A percentile compares a stretch with the other conserved stretches of the same genome.
These are phyloP conservation scores for Tetramorium simillimum DNA, from an alignment of 1,140 invertebrate genomes.

Conservation along the genomic window DNA sequence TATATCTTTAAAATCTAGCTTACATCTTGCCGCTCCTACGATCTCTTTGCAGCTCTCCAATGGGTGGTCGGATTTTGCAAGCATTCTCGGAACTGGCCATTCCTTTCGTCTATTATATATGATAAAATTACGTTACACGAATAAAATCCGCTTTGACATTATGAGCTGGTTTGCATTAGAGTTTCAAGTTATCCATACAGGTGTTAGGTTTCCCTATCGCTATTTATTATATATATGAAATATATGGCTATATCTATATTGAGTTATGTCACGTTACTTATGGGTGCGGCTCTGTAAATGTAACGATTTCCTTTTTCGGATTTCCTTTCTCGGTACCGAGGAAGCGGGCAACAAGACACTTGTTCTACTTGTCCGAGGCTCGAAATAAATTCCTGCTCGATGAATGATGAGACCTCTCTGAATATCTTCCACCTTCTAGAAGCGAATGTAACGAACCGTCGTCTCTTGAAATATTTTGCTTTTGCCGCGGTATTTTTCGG, in stretches of 20 bases:
- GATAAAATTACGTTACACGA: slow-evolving; percentile 17
- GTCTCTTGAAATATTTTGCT: slow-evolving; percentile 23
- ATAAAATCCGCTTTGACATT: slow-evolving; percentile 54
- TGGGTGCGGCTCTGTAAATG: slow-evolving; percentile 45
- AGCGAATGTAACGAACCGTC: slow-evolving; percentile 69
- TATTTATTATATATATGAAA: slow-evolving; percentile 37
- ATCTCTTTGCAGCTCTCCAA: too few species aligned
- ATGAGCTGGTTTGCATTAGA: slow-evolving; percentile 14
- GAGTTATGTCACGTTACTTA: slow-evolving; percentile 17
- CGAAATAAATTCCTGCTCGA: slow-evolving; percentile 75
- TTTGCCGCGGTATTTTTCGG: slow-evolving; percentile 4
- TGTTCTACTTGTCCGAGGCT: slow-evolving; percentile 43
- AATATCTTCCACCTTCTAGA: slow-evolving; percentile 72
- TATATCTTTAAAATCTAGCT: background rate
- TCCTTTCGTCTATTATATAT: slow-evolving; percentile 17
- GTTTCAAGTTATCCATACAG: slow-evolving; percentile 5
- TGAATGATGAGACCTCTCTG: slow-evolving; percentile 76
- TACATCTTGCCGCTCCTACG: too few species aligned
- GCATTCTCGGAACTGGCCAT: background rate
- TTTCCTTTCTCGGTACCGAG: slow-evolving; percentile 50
- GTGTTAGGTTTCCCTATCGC: slow-evolving; percentile 6
- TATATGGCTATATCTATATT: background rate
- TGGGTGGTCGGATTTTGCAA: too few species aligned
- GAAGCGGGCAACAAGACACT: slow-evolving; percentile 38
- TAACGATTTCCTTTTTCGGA: slow-evolving; percentile 51